These are phyloP conservation scores for Hemiprocne comata DNA, from an alignment of 2,113 vertebrate species.

Conservation along the genomic window DNA sequence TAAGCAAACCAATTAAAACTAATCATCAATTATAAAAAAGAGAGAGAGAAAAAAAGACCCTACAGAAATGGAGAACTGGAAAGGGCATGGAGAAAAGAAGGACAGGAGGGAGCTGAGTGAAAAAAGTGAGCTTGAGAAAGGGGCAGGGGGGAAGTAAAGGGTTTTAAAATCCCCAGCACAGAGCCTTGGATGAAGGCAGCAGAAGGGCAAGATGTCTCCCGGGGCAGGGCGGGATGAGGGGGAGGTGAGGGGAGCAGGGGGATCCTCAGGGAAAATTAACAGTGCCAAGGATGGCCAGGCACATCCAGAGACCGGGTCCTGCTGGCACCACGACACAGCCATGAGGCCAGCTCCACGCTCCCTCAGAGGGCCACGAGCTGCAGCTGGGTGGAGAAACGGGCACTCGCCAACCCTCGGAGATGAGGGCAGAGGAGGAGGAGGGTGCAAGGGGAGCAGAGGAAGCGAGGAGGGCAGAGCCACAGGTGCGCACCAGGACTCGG, in stretches of 20 bases:
- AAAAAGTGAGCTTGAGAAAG: neutral
- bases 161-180: neutral
- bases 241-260: neutral
- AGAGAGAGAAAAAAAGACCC: conserved; percentile 52
- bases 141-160: neutral
- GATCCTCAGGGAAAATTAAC: neutral
- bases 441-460: neutral
- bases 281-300: neutral
- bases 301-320: rapidly evolving
- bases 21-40: conserved; percentile 90
- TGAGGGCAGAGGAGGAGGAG: neutral
- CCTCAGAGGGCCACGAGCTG: neutral
- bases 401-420: rapidly evolving
- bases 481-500: conserved; percentile 14
- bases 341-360: rapidly evolving
- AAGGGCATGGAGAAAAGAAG: neutral
- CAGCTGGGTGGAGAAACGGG: rapidly evolving
- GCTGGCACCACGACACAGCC: neutral
- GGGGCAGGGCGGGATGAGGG: neutral
- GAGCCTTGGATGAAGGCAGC: neutral
- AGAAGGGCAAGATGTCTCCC: neutral
- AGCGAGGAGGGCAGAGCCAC: rapidly evolving
- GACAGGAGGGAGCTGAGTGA: neutral
- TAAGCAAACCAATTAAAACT: conserved; percentile 88
- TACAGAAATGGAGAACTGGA: conserved; percentile 11